These are phyloP conservation scores for Chlorocebus sabaeus DNA, from an alignment of 2,113 vertebrate species.

Conservation along the genomic window DNA sequence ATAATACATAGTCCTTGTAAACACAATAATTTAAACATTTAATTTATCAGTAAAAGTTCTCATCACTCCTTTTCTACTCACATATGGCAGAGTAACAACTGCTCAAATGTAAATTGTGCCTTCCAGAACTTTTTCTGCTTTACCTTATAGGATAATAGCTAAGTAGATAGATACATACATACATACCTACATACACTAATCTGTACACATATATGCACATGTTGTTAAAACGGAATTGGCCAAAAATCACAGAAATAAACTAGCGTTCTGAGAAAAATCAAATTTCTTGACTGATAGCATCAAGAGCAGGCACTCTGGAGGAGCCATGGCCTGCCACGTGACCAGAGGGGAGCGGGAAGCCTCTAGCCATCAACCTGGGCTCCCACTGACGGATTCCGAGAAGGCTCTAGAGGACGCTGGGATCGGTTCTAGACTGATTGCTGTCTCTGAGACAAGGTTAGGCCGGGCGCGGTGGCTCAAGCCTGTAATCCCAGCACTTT, in stretches of 20 bases:
- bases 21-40: background rate
- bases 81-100: background rate
- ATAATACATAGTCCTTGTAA: background rate
- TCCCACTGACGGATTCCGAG: background rate
- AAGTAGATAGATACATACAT: background rate
- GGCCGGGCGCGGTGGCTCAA: too few species aligned
- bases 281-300: background rate
- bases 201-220: background rate
- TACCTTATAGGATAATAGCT: background rate
- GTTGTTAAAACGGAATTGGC: background rate
- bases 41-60: background rate
- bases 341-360: background rate
- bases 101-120: background rate
- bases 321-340: fast-evolving
- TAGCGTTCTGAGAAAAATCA: background rate
- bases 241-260: background rate
- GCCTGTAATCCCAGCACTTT: too few species aligned
- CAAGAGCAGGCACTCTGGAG: background rate
- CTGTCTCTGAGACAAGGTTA: background rate
- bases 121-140: background rate
- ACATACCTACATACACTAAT: background rate
- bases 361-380: fast-evolving
- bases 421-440: background rate
- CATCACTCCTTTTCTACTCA: background rate
- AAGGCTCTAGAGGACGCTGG: background rate